phyloP scores from a whole-genome alignment of 2,888 invertebrate species.

The Beris morrisii region DNA sequence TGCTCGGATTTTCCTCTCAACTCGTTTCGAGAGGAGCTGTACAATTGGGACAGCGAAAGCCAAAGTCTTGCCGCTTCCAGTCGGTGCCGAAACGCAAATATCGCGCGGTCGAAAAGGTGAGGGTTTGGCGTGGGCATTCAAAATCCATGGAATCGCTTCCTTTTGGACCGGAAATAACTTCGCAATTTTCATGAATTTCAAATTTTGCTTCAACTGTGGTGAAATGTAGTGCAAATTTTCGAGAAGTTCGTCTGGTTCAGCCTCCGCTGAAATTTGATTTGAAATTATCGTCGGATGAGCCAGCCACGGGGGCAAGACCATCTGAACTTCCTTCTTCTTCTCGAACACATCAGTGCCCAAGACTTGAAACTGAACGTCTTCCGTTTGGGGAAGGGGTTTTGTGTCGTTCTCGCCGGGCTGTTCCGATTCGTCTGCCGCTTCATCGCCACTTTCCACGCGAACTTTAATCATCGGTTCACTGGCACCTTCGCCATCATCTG shows the following conservation, averaged over 20 bases:
- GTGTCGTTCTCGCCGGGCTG: constrained; percentile 42
- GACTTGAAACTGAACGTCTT: constrained; percentile 52
- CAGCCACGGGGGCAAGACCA: constrained; percentile 86
- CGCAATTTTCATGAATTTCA: constrained; percentile 71
- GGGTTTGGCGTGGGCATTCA: constrained; percentile 64
- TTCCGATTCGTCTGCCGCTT: constrained; percentile 35
- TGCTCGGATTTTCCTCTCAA: constrained; percentile 73
- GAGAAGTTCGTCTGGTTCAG: constrained; percentile 54
- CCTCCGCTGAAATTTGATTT: constrained; percentile 65
- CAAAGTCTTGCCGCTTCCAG: constrained; percentile 96
- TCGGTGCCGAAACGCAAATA: constrained; percentile 95
- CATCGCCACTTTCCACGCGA: constrained; percentile 35
- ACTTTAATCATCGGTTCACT: constrained; percentile 28
- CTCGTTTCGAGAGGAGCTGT: constrained; percentile 66
- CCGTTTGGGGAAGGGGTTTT: constrained; percentile 10
- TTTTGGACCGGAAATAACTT: constrained; percentile 86
- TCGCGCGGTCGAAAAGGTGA: constrained; percentile 76
- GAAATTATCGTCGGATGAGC: constrained; percentile 77
- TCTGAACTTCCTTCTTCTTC: constrained; percentile 64
- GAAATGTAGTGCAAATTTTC: constrained; percentile 67
- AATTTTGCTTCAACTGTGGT: constrained; percentile 61
- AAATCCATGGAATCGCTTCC: constrained; percentile 74
- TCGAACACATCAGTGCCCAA: constrained; percentile 66
- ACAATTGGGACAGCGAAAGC: constrained; percentile 91
- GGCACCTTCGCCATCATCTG: neutral